Evolutionary conservation across 2,797 vertebrate genomes (phyloP).

Genomic region (Myripristis jacobus): DNA sequence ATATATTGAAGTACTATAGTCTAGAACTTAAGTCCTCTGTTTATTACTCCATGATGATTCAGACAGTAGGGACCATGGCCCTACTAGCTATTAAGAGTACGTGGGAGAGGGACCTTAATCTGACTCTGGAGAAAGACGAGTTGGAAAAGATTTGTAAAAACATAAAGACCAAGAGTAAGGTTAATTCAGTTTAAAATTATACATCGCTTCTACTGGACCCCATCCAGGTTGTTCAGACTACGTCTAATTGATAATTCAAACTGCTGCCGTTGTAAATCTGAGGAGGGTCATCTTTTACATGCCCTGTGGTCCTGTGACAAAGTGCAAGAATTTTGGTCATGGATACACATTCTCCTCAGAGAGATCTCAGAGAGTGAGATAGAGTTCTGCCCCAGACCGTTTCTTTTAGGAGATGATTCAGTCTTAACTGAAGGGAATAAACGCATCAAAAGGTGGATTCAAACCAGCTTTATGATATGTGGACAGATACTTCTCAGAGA

Average conservation of each 20-base stretch:
- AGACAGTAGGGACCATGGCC: not conserved
- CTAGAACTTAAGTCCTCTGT: not conserved
- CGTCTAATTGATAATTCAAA: constrained; percentile 1
- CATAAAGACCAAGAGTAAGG: not conserved
- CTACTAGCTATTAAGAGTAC: constrained; percentile 2
- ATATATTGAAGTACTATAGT: constrained; percentile 3
- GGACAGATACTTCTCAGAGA: constrained; percentile 17
- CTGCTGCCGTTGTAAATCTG: constrained; percentile 9
- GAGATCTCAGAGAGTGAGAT: constrained; percentile 5
- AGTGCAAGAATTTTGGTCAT: constrained; percentile 18
- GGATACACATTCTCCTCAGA: constrained; percentile 1
- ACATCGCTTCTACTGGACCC: constrained; percentile 25
- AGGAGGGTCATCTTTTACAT: not conserved
- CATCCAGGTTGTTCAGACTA: constrained; percentile 29
- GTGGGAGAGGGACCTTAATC: constrained; percentile 26
- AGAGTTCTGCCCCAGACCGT: constrained; percentile 4
- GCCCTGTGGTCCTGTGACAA: constrained; percentile 14
- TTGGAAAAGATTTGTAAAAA: constrained; percentile 18
- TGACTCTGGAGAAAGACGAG: constrained; percentile 4
- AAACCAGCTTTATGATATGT: constrained; percentile 24
- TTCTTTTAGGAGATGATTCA: constrained; percentile 10
- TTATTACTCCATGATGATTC: constrained; percentile 22
- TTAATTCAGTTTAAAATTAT: constrained; percentile 35
- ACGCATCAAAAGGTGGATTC: constrained; percentile 7
- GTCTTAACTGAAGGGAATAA: not conserved